phyloP scores from a whole-genome alignment of 2,113 vertebrate species.

The Corythornis vintsioides region DNA sequence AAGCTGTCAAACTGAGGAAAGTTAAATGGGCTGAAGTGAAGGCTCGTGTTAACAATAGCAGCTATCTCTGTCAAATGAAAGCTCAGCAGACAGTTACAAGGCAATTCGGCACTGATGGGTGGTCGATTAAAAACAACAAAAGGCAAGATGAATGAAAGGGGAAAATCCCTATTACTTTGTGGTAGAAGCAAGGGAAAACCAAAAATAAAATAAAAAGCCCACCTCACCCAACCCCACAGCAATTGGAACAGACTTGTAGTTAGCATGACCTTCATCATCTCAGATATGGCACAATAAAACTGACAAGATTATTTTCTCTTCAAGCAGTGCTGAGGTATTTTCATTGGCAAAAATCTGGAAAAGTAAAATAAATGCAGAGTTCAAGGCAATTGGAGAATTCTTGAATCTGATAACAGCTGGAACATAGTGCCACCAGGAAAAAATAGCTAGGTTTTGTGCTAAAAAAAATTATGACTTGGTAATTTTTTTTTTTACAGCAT shows the following conservation, averaged over 20 bases:
- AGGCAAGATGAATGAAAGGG: conserved; percentile 65
- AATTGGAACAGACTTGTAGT: conserved; percentile 33
- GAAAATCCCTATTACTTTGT: conserved; percentile 52
- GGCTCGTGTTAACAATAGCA: conserved; percentile 74
- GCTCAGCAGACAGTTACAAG: conserved; percentile 74
- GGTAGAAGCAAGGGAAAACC: conserved; percentile 26
- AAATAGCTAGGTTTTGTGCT: conserved; percentile 37
- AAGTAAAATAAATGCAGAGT: conserved; percentile 46
- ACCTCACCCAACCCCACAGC: conserved; percentile 33
- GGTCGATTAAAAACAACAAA: conserved; percentile 76
- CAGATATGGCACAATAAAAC: conserved; percentile 46
- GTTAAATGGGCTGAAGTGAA: conserved; percentile 76
- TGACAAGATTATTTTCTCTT: conserved; percentile 47
- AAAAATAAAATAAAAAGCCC: conserved; percentile 63
- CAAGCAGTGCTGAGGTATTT: conserved; percentile 34
- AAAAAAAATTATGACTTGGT: conserved; percentile 39
- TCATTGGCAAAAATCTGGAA: conserved; percentile 21
- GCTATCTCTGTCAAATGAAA: conserved; percentile 77
- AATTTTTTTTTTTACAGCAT: conserved; percentile 39
- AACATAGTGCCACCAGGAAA: conserved; percentile 36
- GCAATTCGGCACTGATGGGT: conserved; percentile 74
- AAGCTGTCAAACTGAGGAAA: conserved; percentile 78
- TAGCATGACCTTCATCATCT: conserved; percentile 56
- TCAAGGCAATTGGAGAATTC: conserved; percentile 45
- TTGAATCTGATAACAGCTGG: conserved; percentile 32